These are phyloP conservation scores for Egretta garzetta DNA, from an alignment of 2,113 vertebrate genomes.

Conservation along the genomic window DNA sequence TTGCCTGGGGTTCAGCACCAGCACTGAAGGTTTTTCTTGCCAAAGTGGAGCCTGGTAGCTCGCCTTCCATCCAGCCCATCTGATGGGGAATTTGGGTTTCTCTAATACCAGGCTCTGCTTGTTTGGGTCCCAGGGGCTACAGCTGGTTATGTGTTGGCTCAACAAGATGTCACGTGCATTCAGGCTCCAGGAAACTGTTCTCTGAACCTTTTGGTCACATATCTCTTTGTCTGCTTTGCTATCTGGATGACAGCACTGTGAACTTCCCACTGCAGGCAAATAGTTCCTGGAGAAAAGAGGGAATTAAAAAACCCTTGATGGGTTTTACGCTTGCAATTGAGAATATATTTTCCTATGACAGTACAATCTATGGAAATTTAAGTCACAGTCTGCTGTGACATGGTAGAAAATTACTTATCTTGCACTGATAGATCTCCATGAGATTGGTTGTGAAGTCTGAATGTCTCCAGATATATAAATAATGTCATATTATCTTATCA, in stretches of 20 bases:
- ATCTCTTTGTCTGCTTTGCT: not conserved
- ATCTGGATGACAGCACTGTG: not conserved
- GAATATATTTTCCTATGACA: not conserved
- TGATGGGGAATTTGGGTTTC: not conserved
- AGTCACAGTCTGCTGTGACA: not conserved
- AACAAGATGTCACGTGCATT: fast-evolving
- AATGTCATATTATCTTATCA: not conserved
- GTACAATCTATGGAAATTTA: not conserved
- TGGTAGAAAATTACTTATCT: not conserved
- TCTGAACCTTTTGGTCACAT: not conserved
- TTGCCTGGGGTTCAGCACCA: not conserved
- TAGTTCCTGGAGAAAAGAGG: not conserved
- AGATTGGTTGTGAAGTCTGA: not conserved
- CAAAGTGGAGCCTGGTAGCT: fast-evolving
- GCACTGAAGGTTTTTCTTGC: not conserved
- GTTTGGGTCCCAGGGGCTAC: not conserved
- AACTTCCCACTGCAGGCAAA: not conserved
- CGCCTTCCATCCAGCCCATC: not conserved
- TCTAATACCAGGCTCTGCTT: not conserved
- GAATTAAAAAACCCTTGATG: not conserved
- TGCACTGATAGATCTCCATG: not conserved
- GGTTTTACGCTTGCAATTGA: not conserved
- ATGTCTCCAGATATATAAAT: not conserved
- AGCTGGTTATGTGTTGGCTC: not conserved
- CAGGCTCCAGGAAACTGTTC: not conserved